These are phyloP conservation scores for Stenodera caucasica DNA, from an alignment of 2,888 invertebrate species.

Conservation along the genomic window DNA sequence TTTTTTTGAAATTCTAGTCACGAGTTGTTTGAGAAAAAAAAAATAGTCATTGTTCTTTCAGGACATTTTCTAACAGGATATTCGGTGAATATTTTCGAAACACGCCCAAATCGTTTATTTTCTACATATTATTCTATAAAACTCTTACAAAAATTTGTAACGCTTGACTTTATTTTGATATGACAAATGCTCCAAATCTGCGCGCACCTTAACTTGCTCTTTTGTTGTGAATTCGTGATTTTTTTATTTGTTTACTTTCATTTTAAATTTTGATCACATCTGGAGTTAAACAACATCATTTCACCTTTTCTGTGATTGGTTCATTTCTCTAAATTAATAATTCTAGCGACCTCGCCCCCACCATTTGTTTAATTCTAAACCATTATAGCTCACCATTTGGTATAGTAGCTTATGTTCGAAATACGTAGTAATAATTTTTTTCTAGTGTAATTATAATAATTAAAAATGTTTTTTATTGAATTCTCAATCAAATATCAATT, in stretches of 20 bases:
- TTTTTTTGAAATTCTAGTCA: neutral
- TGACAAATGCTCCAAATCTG: too few relatives aligned
- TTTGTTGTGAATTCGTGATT: too few relatives aligned
- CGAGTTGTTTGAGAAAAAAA: neutral
- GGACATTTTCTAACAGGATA: slow-evolving; percentile 41
- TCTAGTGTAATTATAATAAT: too few relatives aligned
- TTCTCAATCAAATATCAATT: too few relatives aligned
- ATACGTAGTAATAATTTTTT: too few relatives aligned
- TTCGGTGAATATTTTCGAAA: slow-evolving; percentile 37
- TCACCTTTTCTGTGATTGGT: neutral
- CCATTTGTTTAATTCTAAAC: neutral
- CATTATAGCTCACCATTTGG: neutral
- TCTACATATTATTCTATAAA: slow-evolving; percentile 31
- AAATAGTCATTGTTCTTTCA: slow-evolving; percentile 16
- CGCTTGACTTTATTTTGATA: too few relatives aligned
- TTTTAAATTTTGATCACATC: too few relatives aligned
- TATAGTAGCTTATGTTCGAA: neutral
- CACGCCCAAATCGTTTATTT: slow-evolving; percentile 33
- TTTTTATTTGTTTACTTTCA: too few relatives aligned
- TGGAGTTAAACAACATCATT: too few relatives aligned
- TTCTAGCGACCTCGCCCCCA: slow-evolving; percentile 1
- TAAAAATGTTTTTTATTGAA: too few relatives aligned
- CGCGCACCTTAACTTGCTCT: too few relatives aligned
- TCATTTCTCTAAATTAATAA: neutral
- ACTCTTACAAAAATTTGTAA: slow-evolving; percentile 35